Base-by-base conservation (phyloP, 2,888 invertebrate species). In the Eilema caniola region DNA sequence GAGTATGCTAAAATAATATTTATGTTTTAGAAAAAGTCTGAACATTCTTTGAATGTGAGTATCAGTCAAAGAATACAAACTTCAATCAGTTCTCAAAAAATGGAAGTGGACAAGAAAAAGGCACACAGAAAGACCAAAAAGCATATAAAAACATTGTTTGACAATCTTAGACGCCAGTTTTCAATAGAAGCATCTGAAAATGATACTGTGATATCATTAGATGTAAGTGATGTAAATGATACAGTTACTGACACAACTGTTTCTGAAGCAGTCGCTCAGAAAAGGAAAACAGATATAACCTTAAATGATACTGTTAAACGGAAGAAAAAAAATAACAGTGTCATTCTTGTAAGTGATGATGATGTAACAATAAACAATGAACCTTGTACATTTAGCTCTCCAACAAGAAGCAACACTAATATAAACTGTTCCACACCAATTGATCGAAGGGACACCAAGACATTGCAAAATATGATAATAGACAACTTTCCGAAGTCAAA, bases 401-500 rank as follows among this genome's bases (percentile, higher is more conserved):
- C 88, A 0, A 74, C 69, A 5, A 81, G 79, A 70, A 73, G 57
- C 3, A 66, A 64, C 3, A 3, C 82, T 14, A 84, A 87, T 0
- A 78, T 87, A 20, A 83, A 89, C 59, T 89, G 89, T 70, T 92
- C 93, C 0, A 93, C 93, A 8, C 93, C 93, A 0, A 83, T 87
- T 0, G 69, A 69, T 4, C 80, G 72, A 53, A 74, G 72, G 0
- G 76, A 76, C 3, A 73, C 62, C 2, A 68, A 73, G 59, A 60
- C 57, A 1, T 33, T 84, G 25, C 71, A 73, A 31, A 71, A 72
- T 47, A 65, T 76, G 57, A 82, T 83, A 4, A 77, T 81, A 53
- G 65, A 76, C 12, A 83, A 79, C 37, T 81, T 76, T 67, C 67
- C 75, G 20, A 79, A 28, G n/a, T 25, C 31, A 8, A 76, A 78